These are phyloP conservation scores for Diloba caeruleocephala DNA, from an alignment of 2,888 invertebrate species.

Conservation along the genomic window DNA sequence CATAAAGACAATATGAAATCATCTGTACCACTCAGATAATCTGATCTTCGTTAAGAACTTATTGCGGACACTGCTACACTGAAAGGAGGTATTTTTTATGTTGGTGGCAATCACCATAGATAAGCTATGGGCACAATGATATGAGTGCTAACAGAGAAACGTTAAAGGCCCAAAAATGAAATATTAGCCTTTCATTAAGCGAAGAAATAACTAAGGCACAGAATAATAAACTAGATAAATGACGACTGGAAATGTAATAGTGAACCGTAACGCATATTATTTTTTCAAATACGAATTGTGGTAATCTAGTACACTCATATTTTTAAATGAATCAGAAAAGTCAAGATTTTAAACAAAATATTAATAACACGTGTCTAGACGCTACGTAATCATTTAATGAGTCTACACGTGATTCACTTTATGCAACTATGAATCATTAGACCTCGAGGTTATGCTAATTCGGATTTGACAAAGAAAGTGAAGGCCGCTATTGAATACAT, in stretches of 20 bases:
- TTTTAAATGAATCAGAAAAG: slow-evolving; percentile 19
- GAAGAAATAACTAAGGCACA: too few species aligned
- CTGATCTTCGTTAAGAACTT: too few species aligned
- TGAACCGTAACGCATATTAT: not conserved
- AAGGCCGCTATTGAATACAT: slow-evolving; percentile 23
- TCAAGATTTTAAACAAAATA: slow-evolving; percentile 19
- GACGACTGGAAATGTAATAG: not conserved
- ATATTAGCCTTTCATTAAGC: too few species aligned
- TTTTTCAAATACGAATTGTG: not conserved
- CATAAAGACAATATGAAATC: too few species aligned
- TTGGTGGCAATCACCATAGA: too few species aligned
- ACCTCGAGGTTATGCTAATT: slow-evolving; percentile 39
- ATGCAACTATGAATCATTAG: slow-evolving; percentile 51
- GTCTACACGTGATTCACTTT: slow-evolving; percentile 43
- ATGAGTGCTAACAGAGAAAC: too few species aligned
- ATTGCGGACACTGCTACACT: too few species aligned
- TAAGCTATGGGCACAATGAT: too few species aligned
- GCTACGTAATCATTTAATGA: slow-evolving; percentile 31
- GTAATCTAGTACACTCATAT: not conserved
- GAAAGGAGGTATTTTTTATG: too few species aligned
- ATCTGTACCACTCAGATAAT: too few species aligned
- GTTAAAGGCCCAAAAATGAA: too few species aligned
- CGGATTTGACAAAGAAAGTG: slow-evolving; percentile 45
- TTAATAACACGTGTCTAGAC: slow-evolving; percentile 41
- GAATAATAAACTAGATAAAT: too few species aligned